These are phyloP conservation scores for Axis porcinus DNA, from an alignment of 2,113 vertebrate species.

Conservation along the genomic window DNA sequence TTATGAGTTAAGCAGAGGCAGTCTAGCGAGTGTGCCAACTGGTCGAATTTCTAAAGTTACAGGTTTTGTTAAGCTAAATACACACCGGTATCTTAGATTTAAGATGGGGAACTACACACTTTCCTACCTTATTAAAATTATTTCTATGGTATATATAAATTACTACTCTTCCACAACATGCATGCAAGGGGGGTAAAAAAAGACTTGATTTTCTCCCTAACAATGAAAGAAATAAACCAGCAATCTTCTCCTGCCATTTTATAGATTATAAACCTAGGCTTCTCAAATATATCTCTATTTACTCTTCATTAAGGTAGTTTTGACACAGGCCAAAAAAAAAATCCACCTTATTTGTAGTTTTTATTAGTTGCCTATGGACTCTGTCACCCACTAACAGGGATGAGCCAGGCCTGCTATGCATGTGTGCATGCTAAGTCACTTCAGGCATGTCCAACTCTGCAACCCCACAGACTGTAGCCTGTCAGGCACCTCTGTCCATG, in stretches of 20 bases:
- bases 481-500: background rate
- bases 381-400: too few species aligned
- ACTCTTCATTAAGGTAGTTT: background rate
- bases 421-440: background rate
- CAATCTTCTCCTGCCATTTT: background rate
- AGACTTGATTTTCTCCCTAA: background rate
- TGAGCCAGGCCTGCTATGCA: background rate
- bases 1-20: background rate
- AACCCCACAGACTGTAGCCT: background rate
- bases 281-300: background rate
- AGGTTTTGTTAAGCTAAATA: background rate
- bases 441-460: background rate
- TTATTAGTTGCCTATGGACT: background rate
- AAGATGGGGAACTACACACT: background rate
- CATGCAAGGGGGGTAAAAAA: accelerated
- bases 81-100: background rate
- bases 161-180: background rate
- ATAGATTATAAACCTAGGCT: background rate
- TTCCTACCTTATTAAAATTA: background rate
- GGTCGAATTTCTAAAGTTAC: background rate
- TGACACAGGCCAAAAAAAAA: background rate
- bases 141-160: background rate
- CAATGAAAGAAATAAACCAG: background rate
- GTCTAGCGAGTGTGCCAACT: background rate
- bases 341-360: background rate